A percentile compares a stretch with the other conserved stretches of the same genome.
Conservation (phyloP, 2,888 invertebrate species). For the Venustoraphidia nigricollis region DNA sequence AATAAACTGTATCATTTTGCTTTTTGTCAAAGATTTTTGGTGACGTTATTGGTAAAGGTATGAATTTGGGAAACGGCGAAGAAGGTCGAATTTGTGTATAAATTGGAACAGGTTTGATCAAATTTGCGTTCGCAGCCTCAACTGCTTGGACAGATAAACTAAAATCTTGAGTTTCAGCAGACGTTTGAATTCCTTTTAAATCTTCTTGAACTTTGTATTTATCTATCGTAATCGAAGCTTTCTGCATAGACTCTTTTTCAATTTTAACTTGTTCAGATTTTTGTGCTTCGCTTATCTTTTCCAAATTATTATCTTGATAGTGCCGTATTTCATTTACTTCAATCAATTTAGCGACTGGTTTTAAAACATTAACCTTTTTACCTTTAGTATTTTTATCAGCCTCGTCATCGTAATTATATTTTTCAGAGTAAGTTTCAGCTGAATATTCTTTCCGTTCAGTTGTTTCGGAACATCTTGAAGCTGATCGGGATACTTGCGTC, state of each 20-base stretch:
- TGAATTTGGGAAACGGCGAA: constrained; percentile 22
- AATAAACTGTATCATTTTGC: too few relatives aligned
- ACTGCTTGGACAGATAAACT: constrained; percentile 10
- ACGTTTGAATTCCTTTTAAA: constrained; percentile 13
- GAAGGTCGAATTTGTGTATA: constrained; percentile 10
- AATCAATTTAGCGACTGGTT: too few relatives aligned
- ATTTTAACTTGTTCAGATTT: constrained; percentile 7
- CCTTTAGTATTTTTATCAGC: too few relatives aligned
- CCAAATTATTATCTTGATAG: not conserved
- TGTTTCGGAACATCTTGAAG: too few relatives aligned
- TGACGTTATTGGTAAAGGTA: constrained; percentile 14
- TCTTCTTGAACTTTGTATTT: constrained; percentile 15
- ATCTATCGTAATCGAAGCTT: constrained; percentile 18
- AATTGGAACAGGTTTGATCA: too few relatives aligned
- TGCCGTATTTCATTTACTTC: too few relatives aligned
- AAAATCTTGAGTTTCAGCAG: constrained; percentile 6
- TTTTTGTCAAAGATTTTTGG: too few relatives aligned
- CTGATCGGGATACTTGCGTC: too few relatives aligned
- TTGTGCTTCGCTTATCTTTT: constrained; percentile 9
- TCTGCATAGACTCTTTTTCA: constrained; percentile 15
- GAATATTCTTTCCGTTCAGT: too few relatives aligned
- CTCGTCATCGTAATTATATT: too few relatives aligned
- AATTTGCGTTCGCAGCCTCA: constrained; percentile 5
- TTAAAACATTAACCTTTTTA: too few relatives aligned
- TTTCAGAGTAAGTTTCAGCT: too few relatives aligned